Percentiles rank a stretch among this genome's conserved stretches.
Conservation (phyloP, 2,113 vertebrate genomes). For the Serinus canaria region DNA sequence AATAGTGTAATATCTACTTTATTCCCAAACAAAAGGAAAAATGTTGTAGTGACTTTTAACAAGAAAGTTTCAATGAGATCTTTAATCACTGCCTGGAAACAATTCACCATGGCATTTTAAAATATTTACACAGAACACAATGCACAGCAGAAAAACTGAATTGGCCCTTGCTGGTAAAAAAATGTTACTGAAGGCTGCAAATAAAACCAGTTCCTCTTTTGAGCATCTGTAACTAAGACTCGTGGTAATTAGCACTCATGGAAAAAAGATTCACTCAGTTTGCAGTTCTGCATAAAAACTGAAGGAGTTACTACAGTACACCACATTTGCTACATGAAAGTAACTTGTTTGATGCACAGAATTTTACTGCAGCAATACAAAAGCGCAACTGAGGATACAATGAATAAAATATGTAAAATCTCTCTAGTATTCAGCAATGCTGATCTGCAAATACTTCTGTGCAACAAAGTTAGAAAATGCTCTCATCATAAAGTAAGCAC, state of each 20-base stretch:
- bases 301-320: conserved; percentile 61
- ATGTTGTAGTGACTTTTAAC: background rate
- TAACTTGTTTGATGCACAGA: conserved; percentile 79
- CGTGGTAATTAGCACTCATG: conserved; percentile 24
- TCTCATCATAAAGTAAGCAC: background rate
- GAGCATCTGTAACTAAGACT: background rate
- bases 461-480: conserved; percentile 70
- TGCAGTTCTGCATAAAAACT: conserved; percentile 70
- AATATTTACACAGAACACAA: background rate
- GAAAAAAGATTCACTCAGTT: conserved; percentile 81
- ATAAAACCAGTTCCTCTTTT: background rate
- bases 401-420: conserved; percentile 44
- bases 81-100: background rate
- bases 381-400: conserved; percentile 68
- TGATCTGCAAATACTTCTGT: conserved; percentile 82
- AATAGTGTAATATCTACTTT: background rate
- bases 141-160: background rate
- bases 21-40: background rate
- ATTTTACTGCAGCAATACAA: conserved; percentile 72
- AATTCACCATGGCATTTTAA: background rate
- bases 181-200: background rate
- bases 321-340: conserved; percentile 65
- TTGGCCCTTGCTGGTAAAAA: background rate
- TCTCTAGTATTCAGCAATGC: conserved; percentile 75
- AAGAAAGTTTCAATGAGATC: background rate